Percentiles rank a stretch among this genome's conserved stretches.
Evolutionary conservation across 35 echinoderm and acorn worm species (phyloP).

Genomic region (Chiridota heheva): DNA sequence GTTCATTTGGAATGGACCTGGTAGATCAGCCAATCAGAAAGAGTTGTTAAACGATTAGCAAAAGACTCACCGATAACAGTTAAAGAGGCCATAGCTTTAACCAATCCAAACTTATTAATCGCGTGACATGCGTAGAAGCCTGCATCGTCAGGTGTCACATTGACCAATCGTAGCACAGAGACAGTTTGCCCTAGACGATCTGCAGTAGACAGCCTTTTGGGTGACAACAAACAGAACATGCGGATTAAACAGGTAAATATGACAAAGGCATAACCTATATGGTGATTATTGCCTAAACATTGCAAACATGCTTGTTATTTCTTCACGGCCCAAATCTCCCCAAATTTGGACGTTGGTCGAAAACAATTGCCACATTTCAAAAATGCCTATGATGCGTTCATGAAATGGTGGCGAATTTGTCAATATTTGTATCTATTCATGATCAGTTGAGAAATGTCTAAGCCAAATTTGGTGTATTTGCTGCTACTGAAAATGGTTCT

Average conservation of each 20-base stretch:
- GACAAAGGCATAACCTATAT: background rate
- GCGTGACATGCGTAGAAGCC: slow-evolving; percentile 76
- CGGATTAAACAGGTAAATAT: background rate
- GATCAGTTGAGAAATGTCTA: no score
- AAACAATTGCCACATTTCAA: background rate
- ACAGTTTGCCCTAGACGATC: slow-evolving; percentile 31
- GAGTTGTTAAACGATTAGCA: no score
- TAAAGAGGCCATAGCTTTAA: slow-evolving; percentile 45
- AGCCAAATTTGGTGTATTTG: no score
- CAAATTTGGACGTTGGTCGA: background rate
- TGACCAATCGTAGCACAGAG: slow-evolving; percentile 55
- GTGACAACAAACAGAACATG: slow-evolving; percentile 2
- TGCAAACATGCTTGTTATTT: slow-evolving; percentile 7
- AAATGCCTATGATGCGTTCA: no score
- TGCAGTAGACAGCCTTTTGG: slow-evolving; percentile 35
- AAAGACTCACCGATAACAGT: slow-evolving; percentile 65
- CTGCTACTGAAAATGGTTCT: no score
- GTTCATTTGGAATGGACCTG: no score
- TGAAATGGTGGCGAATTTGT: no score
- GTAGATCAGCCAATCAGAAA: no score
- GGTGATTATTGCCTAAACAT: background rate
- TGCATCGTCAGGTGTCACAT: slow-evolving; percentile 57
- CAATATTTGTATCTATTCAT: no score
- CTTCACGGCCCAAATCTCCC: background rate
- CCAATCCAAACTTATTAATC: slow-evolving; percentile 52